Evolutionary conservation across 1,140 invertebrate genomes (phyloP).

Genomic region (Drosophila takahashii): DNA sequence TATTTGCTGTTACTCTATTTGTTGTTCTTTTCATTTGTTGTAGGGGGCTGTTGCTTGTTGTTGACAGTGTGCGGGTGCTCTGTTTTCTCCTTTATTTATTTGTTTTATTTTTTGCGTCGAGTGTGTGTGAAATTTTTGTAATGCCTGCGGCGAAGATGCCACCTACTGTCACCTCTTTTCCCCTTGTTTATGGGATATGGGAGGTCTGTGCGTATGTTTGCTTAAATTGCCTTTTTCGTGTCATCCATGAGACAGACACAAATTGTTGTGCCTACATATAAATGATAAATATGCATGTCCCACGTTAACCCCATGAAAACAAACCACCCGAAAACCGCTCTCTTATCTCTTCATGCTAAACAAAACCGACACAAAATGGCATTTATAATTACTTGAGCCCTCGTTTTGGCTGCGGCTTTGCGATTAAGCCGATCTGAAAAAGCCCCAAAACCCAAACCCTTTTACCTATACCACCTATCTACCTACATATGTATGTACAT

Average conservation of each 20-base stretch:
- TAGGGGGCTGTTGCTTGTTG: conserved; percentile 20
- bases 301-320: conserved; percentile 21
- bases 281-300: conserved; percentile 69
- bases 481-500: neutral
- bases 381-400: conserved; percentile 73
- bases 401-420: conserved; percentile 48
- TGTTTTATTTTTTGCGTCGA: neutral
- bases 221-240: conserved; percentile 72
- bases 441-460: neutral
- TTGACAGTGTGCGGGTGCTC: conserved; percentile 28
- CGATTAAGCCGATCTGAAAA: conserved; percentile 50
- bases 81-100: conserved; percentile 11
- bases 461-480: neutral
- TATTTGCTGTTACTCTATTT: conserved; percentile 1
- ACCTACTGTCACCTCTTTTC: conserved; percentile 4
- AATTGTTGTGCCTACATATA: conserved; percentile 57
- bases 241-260: conserved; percentile 50
- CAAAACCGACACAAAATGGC: conserved; percentile 54
- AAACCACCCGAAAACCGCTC: conserved; percentile 24
- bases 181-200: neutral
- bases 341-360: conserved; percentile 57
- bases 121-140: conserved; percentile 68
- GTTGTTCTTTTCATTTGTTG: conserved; percentile 1
- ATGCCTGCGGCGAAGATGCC: conserved; percentile 57
- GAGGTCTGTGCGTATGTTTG: conserved; percentile 25